A percentile compares a stretch with the other conserved stretches of the same genome.
These are phyloP conservation scores for Drosophila affinis DNA, from an alignment of 2,888 invertebrate genomes.

Conservation along the genomic window DNA sequence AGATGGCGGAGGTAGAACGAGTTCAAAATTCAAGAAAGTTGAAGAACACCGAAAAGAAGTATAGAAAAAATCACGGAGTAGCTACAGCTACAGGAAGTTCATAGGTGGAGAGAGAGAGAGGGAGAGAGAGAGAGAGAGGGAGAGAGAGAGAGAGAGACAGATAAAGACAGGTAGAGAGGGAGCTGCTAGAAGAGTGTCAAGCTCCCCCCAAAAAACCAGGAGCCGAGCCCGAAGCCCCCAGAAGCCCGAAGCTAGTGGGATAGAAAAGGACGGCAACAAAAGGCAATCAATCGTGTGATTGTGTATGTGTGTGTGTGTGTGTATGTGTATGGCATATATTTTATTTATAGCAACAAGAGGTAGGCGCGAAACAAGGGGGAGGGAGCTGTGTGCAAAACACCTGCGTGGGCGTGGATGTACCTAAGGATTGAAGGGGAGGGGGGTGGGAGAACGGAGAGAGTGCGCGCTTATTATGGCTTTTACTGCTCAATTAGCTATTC, in stretches of 20 bases:
- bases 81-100: neutral
- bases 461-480: slow-evolving; percentile 24
- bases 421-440: slow-evolving; percentile 5
- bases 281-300: slow-evolving; percentile 71
- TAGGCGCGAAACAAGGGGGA: slow-evolving; percentile 44
- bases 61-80: neutral
- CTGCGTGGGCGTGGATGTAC: neutral
- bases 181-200: neutral
- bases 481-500: slow-evolving; percentile 71
- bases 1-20: neutral
- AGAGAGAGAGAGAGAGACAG: neutral
- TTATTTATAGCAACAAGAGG: slow-evolving; percentile 72
- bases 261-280: slow-evolving; percentile 16
- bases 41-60: neutral
- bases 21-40: neutral
- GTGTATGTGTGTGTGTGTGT: slow-evolving; percentile 16
- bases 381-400: slow-evolving; percentile 24
- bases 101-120: neutral
- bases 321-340: slow-evolving; percentile 50
- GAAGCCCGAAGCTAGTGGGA: neutral
- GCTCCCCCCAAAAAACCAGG: neutral
- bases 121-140: neutral
- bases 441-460: slow-evolving; percentile 4
- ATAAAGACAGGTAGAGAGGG: neutral
- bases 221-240: neutral